phyloP scores from a whole-genome alignment of 2,888 invertebrate genomes.

The Dryobota labecula region DNA sequence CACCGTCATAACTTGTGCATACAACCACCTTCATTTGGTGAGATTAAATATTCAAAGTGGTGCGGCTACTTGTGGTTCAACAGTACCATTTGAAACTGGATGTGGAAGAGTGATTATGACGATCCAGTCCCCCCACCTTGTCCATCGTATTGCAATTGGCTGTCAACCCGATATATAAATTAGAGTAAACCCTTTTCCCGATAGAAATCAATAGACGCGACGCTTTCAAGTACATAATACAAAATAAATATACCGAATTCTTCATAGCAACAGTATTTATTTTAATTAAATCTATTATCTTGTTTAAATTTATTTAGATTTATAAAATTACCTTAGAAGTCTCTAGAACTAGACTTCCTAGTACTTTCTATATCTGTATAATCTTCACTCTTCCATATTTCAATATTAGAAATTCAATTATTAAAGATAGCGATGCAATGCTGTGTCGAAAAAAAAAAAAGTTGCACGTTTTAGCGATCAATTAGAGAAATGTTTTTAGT shows the following conservation, averaged over 20 bases:
- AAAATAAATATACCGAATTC: conserved; percentile 68
- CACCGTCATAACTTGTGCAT: conserved; percentile 71
- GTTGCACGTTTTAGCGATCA: conserved; percentile 85
- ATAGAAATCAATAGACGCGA: conserved; percentile 59
- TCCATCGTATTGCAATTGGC: conserved; percentile 72
- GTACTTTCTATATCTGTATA: conserved; percentile 79
- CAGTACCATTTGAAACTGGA: conserved; percentile 84
- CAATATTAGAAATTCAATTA: conserved; percentile 76
- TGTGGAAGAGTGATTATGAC: conserved; percentile 89
- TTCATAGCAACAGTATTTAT: conserved; percentile 53
- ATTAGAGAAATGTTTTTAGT: conserved; percentile 79
- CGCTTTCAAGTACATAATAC: conserved; percentile 64
- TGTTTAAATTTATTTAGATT: conserved; percentile 60
- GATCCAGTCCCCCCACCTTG: conserved; percentile 63
- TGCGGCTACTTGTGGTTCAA: conserved; percentile 85
- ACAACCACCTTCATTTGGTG: conserved; percentile 66
- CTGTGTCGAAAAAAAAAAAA: conserved; percentile 74
- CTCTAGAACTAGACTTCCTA: conserved; percentile 81
- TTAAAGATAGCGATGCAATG: conserved; percentile 73
- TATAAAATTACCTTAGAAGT: conserved; percentile 68
- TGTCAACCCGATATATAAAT: conserved; percentile 49
- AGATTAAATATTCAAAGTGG: conserved; percentile 76
- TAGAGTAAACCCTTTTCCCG: conserved; percentile 46
- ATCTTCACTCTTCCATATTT: conserved; percentile 90
- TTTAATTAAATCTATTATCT: conserved; percentile 55